These are phyloP conservation scores for Cyclura pinguis DNA, from an alignment of 2,797 vertebrate genomes.

Conservation along the genomic window DNA sequence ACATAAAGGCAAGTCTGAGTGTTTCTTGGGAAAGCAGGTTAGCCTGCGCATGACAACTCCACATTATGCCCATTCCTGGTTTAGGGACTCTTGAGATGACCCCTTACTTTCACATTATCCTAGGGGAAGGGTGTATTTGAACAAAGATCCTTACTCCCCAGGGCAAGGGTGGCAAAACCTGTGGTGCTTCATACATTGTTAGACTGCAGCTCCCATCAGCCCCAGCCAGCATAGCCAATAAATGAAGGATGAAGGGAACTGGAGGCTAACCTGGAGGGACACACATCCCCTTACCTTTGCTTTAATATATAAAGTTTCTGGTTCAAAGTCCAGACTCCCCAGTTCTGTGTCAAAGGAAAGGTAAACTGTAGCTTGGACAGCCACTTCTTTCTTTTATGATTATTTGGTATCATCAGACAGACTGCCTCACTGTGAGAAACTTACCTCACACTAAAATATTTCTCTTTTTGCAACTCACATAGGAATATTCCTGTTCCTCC, in stretches of 20 bases:
- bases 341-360: constrained; percentile 40
- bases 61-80: too few species aligned
- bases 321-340: not conserved
- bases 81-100: too few species aligned
- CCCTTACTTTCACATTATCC: not conserved
- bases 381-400: constrained; percentile 50
- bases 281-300: not conserved
- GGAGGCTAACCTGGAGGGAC: not conserved
- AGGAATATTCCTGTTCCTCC: constrained; percentile 11
- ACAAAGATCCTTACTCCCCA: too few species aligned
- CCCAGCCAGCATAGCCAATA: not conserved
- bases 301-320: not conserved
- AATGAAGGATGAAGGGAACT: not conserved
- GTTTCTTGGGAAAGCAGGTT: too few species aligned
- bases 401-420: constrained; percentile 32
- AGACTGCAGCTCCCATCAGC: not conserved
- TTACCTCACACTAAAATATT: constrained; percentile 8
- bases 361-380: constrained; percentile 49
- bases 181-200: not conserved
- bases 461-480: too few species aligned
- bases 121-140: not conserved
- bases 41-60: too few species aligned
- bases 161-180: not conserved
- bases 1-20: too few species aligned
- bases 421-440: constrained; percentile 24